Base-by-base conservation (phyloP, 2,888 invertebrate species). In the Scaeva pyrastri region DNA sequence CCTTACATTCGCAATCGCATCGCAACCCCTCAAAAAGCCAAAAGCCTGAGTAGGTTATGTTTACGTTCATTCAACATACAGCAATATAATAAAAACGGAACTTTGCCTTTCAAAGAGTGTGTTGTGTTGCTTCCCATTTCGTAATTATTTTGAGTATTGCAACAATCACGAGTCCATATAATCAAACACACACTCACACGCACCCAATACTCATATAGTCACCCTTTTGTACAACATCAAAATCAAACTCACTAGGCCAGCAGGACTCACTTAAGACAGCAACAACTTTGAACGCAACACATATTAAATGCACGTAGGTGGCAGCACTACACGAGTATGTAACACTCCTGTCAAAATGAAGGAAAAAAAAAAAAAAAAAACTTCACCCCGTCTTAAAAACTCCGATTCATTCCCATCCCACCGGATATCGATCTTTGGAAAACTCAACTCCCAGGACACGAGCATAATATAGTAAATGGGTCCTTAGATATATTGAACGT, bases 121-220 rank as follows among this genome's bases (percentile, higher is more conserved):
- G 21, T 50, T 60, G 60, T 39, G 36, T 19, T 71, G 71, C 84
- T 85, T 68, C 50, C 48, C 76, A 85, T 85, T 85, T 80, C 39
- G 85, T 85, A 85, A 85, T 85, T 80, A 85, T 85, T 85, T 80
- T 85, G 80, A 85, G 80, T 80, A 85, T 85, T 80, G 85, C 76
- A 85, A 85, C 85, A 85, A 85, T 85, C 85, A 85, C 85, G 80
- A 85, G 72, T 80, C 85, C 80, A 85, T 85, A 84, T 84, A 85
- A 85, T 85, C 85, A 85, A 85, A 85, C 84, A 85, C 72, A 56
- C 43, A 43, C 43, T n/a, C 77, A 80, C 71, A 76, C 66, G 66
- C 60, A 43, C 26, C 7, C n/a, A n/a, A n/a, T 36, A 16, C 16
- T 12, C 26, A 12, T 19, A 12, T 23, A 48, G 41, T 45, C 60